Evolutionary conservation across 2,113 vertebrate species (phyloP), one percentile per base, ranked within the genome.

Genomic region (Monarcha castaneiventris): DNA sequence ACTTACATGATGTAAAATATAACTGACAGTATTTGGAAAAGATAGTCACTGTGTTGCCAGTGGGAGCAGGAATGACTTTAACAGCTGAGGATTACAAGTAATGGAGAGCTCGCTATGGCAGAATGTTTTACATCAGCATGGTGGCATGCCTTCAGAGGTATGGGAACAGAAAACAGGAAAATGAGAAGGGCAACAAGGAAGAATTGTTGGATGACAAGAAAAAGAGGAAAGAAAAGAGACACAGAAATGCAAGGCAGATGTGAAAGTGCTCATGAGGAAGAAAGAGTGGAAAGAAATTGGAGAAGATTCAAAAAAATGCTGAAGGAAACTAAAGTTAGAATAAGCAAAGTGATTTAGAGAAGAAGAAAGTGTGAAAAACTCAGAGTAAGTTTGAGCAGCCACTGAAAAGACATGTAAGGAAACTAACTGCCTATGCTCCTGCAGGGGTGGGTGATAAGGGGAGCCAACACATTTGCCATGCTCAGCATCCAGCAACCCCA

Each of bases 381-480:
- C 52, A 71, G 19, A 59, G 18, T 0, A 3, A 51, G 15, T 49
- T 48, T 44, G 32, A 94, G 7, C 8, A 64, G 39, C 7, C n/a
- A 39, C 23, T 72, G 74, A n/a, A 75, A 86, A 59, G 22, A 78
- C 15, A 56, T 0, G 3, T 7, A 48, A 22, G 9, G 32, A 51
- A 89, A 20, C n/a, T 1, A 1, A 11, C 17, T 26, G 20, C 1
- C 16, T 51, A 10, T 77, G 2, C 22, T 77, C 22, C 16, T 6
- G 4, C 15, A 51, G 19, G 37, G 11, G 23, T 32, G 4, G 1
- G 12, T 41, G 29, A 17, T 37, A 25, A 84, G 27, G 12, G 12
- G 26, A 76, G 3, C 13, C 2, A 12, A 11, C 10, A 9, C 1
- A 23, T 76, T 69, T 73, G 11, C 30, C 21, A 30, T 0, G 0